Conservation (phyloP, 2,113 vertebrate genomes). For the Psilopogon haemacephalus region DNA sequence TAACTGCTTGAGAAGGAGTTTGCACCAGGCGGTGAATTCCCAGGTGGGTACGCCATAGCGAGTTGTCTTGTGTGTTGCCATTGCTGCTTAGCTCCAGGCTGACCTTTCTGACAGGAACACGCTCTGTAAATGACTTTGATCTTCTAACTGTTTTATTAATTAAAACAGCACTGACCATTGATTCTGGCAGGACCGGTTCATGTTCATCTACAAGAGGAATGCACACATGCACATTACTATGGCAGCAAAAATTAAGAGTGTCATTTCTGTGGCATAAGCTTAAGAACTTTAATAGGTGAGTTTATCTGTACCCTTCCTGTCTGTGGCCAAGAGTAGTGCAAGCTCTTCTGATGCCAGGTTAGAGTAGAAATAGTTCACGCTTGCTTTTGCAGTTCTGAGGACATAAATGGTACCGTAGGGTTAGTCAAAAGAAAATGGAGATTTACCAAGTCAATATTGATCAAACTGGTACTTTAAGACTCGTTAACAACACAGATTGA, state of each 20-base stretch:
- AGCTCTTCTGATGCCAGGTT: not conserved
- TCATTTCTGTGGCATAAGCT: not conserved
- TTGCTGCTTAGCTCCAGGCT: slow-evolving; percentile 5
- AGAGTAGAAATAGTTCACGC: not conserved
- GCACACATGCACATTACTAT: not conserved
- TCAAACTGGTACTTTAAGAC: not conserved
- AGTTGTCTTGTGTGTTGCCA: not conserved
- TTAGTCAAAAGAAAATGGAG: slow-evolving; percentile 5
- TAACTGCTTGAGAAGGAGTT: not conserved
- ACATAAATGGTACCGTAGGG: not conserved
- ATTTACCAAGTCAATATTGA: slow-evolving; percentile 33
- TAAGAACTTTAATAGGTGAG: not conserved
- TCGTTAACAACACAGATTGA: slow-evolving; percentile 45
- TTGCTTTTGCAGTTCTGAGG: not conserved
- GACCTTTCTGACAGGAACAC: slow-evolving; percentile 35
- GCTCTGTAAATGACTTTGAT: slow-evolving; percentile 54
- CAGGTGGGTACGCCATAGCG: slow-evolving; percentile 78
- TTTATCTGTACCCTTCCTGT: not conserved
- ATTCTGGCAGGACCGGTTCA: slow-evolving; percentile 42
- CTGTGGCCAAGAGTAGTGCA: not conserved
- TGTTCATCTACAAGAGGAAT: slow-evolving; percentile 48
- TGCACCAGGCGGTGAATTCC: slow-evolving; percentile 69
- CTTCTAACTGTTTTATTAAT: slow-evolving; percentile 63
- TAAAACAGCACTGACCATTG: slow-evolving; percentile 68
- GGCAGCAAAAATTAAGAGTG: not conserved